phyloP scores from a whole-genome alignment of 2,888 invertebrate species.

The Adelphocoris suturalis region DNA sequence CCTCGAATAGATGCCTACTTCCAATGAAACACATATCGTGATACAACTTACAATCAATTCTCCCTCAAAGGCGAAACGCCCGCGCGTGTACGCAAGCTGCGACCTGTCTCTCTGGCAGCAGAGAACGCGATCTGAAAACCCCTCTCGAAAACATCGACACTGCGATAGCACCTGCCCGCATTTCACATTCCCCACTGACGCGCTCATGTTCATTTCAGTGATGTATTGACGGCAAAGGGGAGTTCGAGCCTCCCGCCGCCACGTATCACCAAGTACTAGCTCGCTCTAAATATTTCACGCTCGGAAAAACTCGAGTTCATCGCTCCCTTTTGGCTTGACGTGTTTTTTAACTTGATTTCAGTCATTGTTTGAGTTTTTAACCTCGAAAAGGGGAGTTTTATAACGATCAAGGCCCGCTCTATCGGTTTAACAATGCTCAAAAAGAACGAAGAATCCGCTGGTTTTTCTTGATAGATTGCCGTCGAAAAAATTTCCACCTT shows the following conservation, averaged over 20 bases:
- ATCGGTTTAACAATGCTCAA: not conserved
- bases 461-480: not conserved
- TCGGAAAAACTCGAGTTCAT: not conserved
- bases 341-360: not conserved
- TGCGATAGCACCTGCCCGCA: constrained; percentile 14
- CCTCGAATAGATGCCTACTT: no score
- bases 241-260: not conserved
- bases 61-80: no score
- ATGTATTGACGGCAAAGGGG: not conserved
- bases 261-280: not conserved
- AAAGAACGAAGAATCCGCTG: not conserved
- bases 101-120: not conserved
- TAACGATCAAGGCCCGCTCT: not conserved
- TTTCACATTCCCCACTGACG: constrained; percentile 9
- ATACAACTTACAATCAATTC: no score
- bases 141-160: not conserved
- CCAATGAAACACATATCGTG: no score
- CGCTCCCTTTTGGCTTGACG: not conserved
- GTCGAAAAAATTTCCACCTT: not conserved
- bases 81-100: not conserved
- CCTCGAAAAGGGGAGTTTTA: not conserved
- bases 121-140: not conserved
- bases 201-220: constrained; percentile 49
- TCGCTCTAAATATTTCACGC: not conserved
- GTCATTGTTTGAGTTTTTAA: not conserved